Evolutionary conservation across 2,888 invertebrate species (phyloP).

Genomic region (Belgica antarctica): DNA sequence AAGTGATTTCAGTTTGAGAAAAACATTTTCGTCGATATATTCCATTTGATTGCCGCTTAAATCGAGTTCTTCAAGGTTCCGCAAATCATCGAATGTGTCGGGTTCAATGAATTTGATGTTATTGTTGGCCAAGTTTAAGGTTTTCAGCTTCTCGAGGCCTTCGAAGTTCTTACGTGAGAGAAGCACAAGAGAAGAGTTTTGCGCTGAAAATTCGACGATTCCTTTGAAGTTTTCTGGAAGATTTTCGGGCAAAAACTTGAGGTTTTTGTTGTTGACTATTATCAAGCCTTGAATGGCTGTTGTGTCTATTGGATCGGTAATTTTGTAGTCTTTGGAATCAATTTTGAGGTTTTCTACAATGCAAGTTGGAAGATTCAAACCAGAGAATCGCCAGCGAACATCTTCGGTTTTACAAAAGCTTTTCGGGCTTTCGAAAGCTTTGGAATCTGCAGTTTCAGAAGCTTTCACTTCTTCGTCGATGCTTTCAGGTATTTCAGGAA

Average conservation of each 20-base stretch:
- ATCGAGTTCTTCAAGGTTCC: constrained; percentile 45
- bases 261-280: not conserved
- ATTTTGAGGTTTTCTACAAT: constrained; percentile 9
- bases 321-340: constrained; percentile 21
- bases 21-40: constrained; percentile 38
- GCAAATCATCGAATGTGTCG: constrained; percentile 44
- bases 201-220: constrained; percentile 9
- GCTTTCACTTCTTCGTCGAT: not conserved
- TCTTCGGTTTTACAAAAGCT: not conserved
- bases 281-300: constrained; percentile 1
- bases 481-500: not conserved
- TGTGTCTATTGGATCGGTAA: not conserved
- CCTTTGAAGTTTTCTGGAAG: not conserved
- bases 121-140: constrained; percentile 45
- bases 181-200: constrained; percentile 34
- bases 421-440: not conserved
- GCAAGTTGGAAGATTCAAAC: constrained; percentile 9
- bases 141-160: constrained; percentile 43
- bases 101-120: constrained; percentile 43
- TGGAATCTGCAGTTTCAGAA: not conserved
- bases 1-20: constrained; percentile 39
- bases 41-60: constrained; percentile 44
- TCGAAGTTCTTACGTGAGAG: constrained; percentile 44
- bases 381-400: constrained; percentile 4
- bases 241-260: constrained; percentile 25